Base-by-base conservation (phyloP, 2,888 invertebrate genomes). In the Pterostichus niger region DNA sequence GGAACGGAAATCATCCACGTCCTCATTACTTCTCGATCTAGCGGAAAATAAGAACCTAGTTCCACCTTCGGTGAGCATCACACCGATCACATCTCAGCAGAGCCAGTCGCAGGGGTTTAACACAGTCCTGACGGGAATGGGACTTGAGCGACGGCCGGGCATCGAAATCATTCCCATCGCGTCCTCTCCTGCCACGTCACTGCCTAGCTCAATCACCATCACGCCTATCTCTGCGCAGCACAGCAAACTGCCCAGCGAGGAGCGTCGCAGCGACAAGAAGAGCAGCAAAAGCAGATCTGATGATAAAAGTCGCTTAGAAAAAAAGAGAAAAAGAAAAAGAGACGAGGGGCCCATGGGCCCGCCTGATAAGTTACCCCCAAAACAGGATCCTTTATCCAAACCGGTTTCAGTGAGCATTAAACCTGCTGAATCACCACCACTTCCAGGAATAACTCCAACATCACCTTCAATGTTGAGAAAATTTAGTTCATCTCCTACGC, bases 161-260 rank as follows among this genome's bases (percentile, higher is more conserved):
- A 96, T 97, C 84, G 97, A 97, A 90, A 96, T 97, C 73, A 96
- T 97, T 86, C 96, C 97, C 0, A 93, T 96, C 84, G 91, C 94
- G 1, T 91, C 94, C 11, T 90, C 93, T 7, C 90, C 94, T 0
- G 93, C 93, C 5, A 91, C 94, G 6, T 83, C 86, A 5, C 89
- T 95, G 35, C 94, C 96, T 9, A 95, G 95, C 87, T 96, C 96
- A 0, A 96, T 97, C 83, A 97, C 97, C 0, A 97, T 97, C 82
- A 97, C 97, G 0, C 96, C 97, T 2, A 96, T 97, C 54, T 92
- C 93, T 0, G 91, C 92, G 1, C 90, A 92, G 6, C 93, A 93
- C 88, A 89, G 91, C 83, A 85, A 90, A 86, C 85, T 84, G 13
- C 83, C 85, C 80, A 87, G 84, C 2, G 87, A 89, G 82, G 88